Evolutionary conservation across 2,113 vertebrate species (phyloP), one percentile per base, ranked within the genome.

Genomic region (Phrynocephalus versicolor): DNA sequence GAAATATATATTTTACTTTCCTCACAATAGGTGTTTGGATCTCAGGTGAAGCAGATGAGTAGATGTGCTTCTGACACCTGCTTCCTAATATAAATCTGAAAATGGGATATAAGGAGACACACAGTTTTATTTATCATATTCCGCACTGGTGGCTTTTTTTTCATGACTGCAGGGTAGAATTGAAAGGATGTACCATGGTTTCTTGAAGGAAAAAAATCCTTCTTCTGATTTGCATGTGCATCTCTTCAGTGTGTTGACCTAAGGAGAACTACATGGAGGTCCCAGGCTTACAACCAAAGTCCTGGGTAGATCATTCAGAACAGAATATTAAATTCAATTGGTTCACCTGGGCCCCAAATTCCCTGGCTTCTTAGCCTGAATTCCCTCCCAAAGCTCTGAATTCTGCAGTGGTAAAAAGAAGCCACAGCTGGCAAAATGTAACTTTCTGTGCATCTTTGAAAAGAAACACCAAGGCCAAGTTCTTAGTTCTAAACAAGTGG

Each of bases 71-170:
- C 84, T 92, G 89, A 90, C 89, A 16, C 88, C 89, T 93, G 81
- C 91, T 93, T 94, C 92, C 88, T 89, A 92, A 93, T 92, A 62
- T 91, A 93, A 93, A 93, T 62, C 85, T 84, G 88, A 86, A 90
- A 90, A 88, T 87, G 87, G 82, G 91, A 91, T 91, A 90, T 88
- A 85, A 93, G 91, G 91, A 92, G 92, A 93, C 90, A 92, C 81
- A 93, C 85, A 69, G 69, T 90, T 94, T 92, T 92, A 92, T 93
- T 94, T 89, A 89, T 92, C 87, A 93, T 93, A 90, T 85, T 79
- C 3, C 18, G 21, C 67, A 92, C 91, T 92, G 91, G 91, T 93
- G 93, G 91, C 75, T 35, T 73, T 71, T 92, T 90, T 80, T 82
- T 37, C 84, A 88, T 78, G 57, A 58, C 16, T 33, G 12, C 9